These are phyloP conservation scores for Aphodius sticticus DNA, from an alignment of 2,888 invertebrate species.

Conservation along the genomic window DNA sequence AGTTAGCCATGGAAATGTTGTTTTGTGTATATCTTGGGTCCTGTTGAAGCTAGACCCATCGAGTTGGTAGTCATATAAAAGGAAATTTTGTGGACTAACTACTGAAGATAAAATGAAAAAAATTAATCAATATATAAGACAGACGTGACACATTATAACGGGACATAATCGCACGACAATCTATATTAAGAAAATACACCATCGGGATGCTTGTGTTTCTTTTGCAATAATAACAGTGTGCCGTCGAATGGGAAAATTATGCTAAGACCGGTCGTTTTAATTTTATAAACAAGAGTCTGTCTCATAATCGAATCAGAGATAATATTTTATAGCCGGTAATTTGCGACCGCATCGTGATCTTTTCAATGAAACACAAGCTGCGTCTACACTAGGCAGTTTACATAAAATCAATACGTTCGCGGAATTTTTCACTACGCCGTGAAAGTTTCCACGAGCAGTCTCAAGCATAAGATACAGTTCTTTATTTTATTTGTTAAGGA, in stretches of 20 bases:
- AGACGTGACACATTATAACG: background rate
- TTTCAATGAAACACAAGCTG: conserved; percentile 4
- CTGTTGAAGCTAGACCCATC: background rate
- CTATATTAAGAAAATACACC: background rate
- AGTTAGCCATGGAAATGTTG: background rate
- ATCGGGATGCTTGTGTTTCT: background rate
- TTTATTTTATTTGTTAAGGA: too few species aligned
- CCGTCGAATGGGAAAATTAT: background rate
- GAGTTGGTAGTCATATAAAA: background rate
- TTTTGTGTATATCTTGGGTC: background rate
- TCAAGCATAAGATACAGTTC: background rate
- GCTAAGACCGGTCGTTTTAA: background rate
- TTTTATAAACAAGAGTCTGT: background rate
- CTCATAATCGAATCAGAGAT: conserved; percentile 4
- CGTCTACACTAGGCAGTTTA: background rate
- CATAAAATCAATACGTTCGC: background rate
- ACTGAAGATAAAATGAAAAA: background rate
- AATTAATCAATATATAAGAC: background rate
- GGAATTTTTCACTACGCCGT: background rate
- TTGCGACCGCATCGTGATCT: background rate
- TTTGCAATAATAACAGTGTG: background rate
- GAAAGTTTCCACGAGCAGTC: background rate
- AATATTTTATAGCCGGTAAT: conserved; percentile 4
- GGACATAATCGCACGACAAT: background rate
- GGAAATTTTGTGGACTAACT: background rate